Evolutionary conservation across 2,113 vertebrate species (phyloP), one percentile per base, ranked within the genome.

Genomic region (Crotalus horridus): DNA sequence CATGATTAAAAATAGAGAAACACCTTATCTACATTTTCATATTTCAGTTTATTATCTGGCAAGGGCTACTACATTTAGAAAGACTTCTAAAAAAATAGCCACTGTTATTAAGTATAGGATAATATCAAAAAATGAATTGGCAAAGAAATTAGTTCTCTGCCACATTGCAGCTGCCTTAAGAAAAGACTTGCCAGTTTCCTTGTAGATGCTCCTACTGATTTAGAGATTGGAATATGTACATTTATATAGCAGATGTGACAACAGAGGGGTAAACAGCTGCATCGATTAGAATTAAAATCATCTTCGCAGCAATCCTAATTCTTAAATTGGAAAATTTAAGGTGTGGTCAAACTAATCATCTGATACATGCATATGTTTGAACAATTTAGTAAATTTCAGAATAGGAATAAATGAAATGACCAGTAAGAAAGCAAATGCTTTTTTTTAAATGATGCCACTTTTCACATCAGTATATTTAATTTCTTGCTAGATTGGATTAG

Each of bases 401-500:
- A 64, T 24, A 53, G 88, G 91, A 95, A 86, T 46, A 93, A 87
- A 92, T 39, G 39, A 74, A 94, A 93, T 94, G 94, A 29, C 61
- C 91, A 24, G 81, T 93, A 90, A n/a, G 85, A 3, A 91, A 91
- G 46, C 86, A 91, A 6, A 94, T 0, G 91, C 85, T 21, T 92
- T 93, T 95, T 95, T 6, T 95, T 92, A 3, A 7, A 90, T 85
- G 85, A 59, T 56, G 0, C 24, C 93, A 89, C 89, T 86, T 89
- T 93, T 86, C 90, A 91, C 90, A 93, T 43, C 85, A 91, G 69
- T 61, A 85, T 85, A 39, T 53, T 85, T 33, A 94, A 95, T 96
- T 95, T 96, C 96, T 96, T 94, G 96, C 95, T 92, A 94, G 95
- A 94, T 96, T 95, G 94, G 96, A 96, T 95, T 95, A 96, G 93